Percentiles rank a stretch among this genome's conserved stretches.
Conservation (phyloP, 2,888 invertebrate genomes). For the Macrosoma leucophasiata region DNA sequence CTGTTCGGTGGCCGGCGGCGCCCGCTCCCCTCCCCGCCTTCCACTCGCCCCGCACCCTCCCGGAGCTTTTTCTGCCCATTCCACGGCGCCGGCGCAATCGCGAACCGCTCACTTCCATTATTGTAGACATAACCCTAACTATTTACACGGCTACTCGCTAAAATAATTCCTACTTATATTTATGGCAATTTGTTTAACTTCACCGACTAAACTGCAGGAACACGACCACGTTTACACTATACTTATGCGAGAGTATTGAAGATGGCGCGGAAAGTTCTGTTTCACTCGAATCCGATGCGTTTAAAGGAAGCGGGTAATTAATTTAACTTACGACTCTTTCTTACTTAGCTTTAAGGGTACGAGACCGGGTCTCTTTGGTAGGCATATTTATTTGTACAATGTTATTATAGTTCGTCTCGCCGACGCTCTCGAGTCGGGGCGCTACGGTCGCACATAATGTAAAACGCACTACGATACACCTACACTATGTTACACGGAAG, state of each 20-base stretch:
- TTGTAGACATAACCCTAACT: conserved; percentile 58
- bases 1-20: conserved; percentile 69
- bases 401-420: conserved; percentile 63
- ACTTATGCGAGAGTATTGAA: conserved; percentile 73
- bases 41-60: conserved; percentile 39
- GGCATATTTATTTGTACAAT: conserved; percentile 76
- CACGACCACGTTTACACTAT: conserved; percentile 75
- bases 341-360: conserved; percentile 74
- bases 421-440: conserved; percentile 46
- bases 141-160: conserved; percentile 71
- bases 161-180: conserved; percentile 73
- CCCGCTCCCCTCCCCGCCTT: conserved; percentile 42
- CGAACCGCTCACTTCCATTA: conserved; percentile 61
- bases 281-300: conserved; percentile 54
- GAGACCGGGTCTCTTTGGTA: conserved; percentile 78
- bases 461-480: conserved; percentile 67
- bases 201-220: conserved; percentile 75
- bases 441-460: conserved; percentile 52
- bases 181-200: conserved; percentile 76
- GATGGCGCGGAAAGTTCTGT: conserved; percentile 68
- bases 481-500: conserved; percentile 73
- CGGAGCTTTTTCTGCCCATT: conserved; percentile 65
- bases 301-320: conserved; percentile 54
- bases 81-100: conserved; percentile 62
- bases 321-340: conserved; percentile 68